These are phyloP conservation scores for Hybognathus amarus DNA, from an alignment of 2,797 vertebrate genomes.

Conservation along the genomic window DNA sequence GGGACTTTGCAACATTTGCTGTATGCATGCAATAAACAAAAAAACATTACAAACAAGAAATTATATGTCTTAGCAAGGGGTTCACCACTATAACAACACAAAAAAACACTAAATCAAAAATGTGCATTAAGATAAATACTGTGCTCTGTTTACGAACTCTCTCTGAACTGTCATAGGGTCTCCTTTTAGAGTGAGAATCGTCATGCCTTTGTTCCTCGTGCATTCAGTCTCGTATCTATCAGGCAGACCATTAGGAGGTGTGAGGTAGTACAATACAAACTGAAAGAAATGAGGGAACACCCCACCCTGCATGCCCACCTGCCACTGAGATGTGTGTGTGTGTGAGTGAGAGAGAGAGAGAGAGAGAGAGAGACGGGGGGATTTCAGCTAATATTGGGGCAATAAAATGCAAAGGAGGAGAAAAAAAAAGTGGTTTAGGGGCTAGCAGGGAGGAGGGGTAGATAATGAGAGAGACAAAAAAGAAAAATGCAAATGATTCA, in stretches of 20 bases:
- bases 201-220: constrained; percentile 17
- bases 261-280: constrained; percentile 42
- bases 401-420: constrained; percentile 57
- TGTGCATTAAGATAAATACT: neutral
- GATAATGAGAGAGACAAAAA: constrained; percentile 13
- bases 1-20: neutral
- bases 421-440: constrained; percentile 5
- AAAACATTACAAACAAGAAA: neutral
- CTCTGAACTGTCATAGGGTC: neutral
- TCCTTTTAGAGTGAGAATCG: neutral
- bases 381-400: constrained; percentile 46
- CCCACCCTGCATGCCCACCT: constrained; percentile 35
- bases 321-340: constrained; percentile 5
- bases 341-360: neutral
- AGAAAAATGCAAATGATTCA: constrained; percentile 21
- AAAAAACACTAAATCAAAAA: neutral
- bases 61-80: neutral
- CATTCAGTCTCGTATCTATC: constrained; percentile 46
- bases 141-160: constrained; percentile 16
- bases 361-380: constrained; percentile 17
- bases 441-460: constrained; percentile 15
- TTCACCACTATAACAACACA: neutral
- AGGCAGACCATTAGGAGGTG: constrained; percentile 47
- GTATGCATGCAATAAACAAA: neutral
- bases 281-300: constrained; percentile 40